A percentile compares a stretch with the other conserved stretches of the same genome.
phyloP scores from a whole-genome alignment of 2,113 vertebrate species.

The Sinocyclocheilus anshuiensis region DNA sequence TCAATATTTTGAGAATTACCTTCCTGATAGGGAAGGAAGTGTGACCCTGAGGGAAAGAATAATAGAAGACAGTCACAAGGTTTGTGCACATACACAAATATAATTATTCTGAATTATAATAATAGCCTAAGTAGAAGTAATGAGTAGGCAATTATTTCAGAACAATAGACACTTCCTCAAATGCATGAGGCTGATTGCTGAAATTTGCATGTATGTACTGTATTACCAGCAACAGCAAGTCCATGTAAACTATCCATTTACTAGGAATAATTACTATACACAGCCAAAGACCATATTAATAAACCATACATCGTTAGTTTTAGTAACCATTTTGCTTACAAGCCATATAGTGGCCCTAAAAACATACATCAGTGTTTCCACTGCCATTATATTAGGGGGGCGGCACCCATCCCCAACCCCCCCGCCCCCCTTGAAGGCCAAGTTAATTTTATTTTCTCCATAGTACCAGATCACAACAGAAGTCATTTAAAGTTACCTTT shows the following conservation, averaged over 20 bases:
- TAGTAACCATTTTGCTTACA: not conserved
- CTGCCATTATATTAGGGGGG: too few relatives aligned
- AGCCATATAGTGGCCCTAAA: too few relatives aligned
- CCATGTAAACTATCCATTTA: not conserved
- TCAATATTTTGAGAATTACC: not conserved
- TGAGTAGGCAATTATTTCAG: not conserved
- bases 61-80: not conserved
- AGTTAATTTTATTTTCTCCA: too few relatives aligned
- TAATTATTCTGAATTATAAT: not conserved
- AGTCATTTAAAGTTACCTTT: too few relatives aligned
- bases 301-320: not conserved
- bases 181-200: not conserved
- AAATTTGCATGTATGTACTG: not conserved
- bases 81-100: not conserved
- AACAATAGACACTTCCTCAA: not conserved
- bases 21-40: conserved; percentile 18
- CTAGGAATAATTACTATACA: not conserved
- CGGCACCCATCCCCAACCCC: too few relatives aligned
- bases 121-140: not conserved
- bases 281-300: not conserved
- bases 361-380: too few relatives aligned
- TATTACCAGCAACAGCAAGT: not conserved
- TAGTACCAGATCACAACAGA: too few relatives aligned
- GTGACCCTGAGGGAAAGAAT: not conserved
- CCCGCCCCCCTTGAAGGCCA: too few relatives aligned